These are phyloP conservation scores for Eristalis intricaria DNA, from an alignment of 2,888 invertebrate species.

Conservation along the genomic window DNA sequence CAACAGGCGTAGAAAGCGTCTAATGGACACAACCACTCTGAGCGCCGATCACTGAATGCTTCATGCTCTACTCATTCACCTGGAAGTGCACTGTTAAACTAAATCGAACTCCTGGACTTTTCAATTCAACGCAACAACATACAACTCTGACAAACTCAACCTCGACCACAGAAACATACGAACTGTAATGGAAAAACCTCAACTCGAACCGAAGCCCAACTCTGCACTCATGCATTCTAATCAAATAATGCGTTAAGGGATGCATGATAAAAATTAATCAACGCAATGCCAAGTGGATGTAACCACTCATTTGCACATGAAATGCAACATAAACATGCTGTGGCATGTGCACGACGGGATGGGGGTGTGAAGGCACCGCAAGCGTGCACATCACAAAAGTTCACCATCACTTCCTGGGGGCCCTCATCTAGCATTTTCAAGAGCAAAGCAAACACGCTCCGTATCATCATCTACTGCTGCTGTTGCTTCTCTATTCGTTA, in stretches of 20 bases:
- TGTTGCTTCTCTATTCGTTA: slow-evolving; percentile 19
- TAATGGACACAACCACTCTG: background rate
- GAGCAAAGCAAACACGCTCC: slow-evolving; percentile 17
- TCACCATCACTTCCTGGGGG: background rate
- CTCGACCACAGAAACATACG: background rate
- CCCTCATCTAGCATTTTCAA: slow-evolving; percentile 1
- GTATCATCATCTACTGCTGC: background rate
- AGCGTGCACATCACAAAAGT: background rate
- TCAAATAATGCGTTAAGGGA: background rate
- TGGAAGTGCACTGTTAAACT: background rate
- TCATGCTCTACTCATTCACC: background rate
- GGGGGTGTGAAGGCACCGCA: background rate
- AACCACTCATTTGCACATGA: slow-evolving; percentile 33
- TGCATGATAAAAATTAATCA: slow-evolving; percentile 15
- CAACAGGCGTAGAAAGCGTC: too few species aligned
- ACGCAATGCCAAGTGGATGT: slow-evolving; percentile 11
- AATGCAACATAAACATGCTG: slow-evolving; percentile 30
- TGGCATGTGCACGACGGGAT: background rate
- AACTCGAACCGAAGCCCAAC: background rate
- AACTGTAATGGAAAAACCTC: background rate
- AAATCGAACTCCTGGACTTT: background rate
- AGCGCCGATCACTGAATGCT: background rate
- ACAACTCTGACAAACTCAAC: background rate
- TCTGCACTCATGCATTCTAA: background rate
- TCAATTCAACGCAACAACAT: background rate